phyloP scores from a whole-genome alignment of 2,113 vertebrate genomes.

The Austrofundulus limnaeus region DNA sequence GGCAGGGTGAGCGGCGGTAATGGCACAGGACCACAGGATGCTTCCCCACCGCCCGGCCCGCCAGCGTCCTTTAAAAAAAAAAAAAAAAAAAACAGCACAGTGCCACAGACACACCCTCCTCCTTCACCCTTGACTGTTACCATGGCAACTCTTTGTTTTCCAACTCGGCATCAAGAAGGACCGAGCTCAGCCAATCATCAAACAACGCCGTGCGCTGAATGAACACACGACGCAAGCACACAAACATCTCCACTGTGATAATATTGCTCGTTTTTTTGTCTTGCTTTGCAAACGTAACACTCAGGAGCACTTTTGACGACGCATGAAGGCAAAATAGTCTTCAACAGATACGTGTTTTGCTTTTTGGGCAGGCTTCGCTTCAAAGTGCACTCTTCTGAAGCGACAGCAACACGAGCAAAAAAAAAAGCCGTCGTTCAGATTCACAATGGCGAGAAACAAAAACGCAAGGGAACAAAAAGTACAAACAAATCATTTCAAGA shows the following conservation, averaged over 20 bases:
- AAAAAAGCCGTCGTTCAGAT: neutral
- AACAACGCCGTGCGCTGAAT: conserved; percentile 20
- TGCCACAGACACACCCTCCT: conserved; percentile 62
- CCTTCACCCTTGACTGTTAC: conserved; percentile 68
- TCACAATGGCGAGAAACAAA: neutral
- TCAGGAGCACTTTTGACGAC: neutral
- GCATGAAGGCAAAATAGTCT: neutral
- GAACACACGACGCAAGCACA: conserved; percentile 33
- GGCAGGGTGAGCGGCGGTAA: conserved; percentile 51
- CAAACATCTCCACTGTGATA: conserved; percentile 10
- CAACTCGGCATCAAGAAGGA: conserved; percentile 41
- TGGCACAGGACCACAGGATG: conserved; percentile 51
- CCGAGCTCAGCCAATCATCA: conserved; percentile 44
- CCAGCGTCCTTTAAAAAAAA: conserved; percentile 62
- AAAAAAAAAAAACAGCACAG: no score
- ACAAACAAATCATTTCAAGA: no score
- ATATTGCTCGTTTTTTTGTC: neutral
- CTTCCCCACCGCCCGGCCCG: conserved; percentile 42
- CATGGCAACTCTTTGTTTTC: conserved; percentile 69
- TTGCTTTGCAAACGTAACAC: conserved; percentile 12
- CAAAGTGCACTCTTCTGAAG: neutral
- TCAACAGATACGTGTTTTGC: conserved; percentile 17
- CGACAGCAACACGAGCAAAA: neutral
- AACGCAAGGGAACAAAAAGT: neutral
- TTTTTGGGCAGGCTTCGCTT: neutral